Conservation (phyloP, 2,797 vertebrate genomes). For the Acipenser transmontanus region DNA sequence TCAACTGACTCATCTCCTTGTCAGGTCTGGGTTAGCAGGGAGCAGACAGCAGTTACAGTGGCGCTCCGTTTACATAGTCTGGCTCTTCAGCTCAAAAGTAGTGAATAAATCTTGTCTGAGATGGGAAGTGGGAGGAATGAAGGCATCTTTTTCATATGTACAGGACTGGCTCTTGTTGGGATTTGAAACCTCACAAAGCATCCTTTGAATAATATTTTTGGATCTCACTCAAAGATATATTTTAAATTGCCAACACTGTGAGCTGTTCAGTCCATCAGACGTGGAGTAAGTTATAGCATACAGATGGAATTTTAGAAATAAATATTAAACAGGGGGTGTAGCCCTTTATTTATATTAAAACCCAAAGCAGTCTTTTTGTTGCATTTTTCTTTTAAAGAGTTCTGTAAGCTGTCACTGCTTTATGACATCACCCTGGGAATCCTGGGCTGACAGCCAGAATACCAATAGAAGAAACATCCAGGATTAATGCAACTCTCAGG, state of each 20-base stretch:
- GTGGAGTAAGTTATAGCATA: neutral
- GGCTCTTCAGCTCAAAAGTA: no score
- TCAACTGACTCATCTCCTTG: no score
- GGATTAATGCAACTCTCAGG: neutral
- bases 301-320: neutral
- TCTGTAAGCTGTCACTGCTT: neutral
- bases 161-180: no score
- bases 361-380: neutral
- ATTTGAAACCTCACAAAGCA: neutral
- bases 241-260: neutral
- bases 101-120: no score
- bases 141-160: no score
- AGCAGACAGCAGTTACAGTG: no score
- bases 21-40: no score
- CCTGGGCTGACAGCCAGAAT: neutral
- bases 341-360: neutral
- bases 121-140: no score
- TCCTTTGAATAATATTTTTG: slow-evolving; percentile 2
- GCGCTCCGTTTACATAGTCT: no score
- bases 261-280: neutral
- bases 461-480: neutral
- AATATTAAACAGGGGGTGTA: neutral
- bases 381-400: neutral
- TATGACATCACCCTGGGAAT: neutral
- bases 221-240: neutral